Base-by-base conservation (phyloP, 1,140 invertebrate species). In the Drosophila nannoptera region DNA sequence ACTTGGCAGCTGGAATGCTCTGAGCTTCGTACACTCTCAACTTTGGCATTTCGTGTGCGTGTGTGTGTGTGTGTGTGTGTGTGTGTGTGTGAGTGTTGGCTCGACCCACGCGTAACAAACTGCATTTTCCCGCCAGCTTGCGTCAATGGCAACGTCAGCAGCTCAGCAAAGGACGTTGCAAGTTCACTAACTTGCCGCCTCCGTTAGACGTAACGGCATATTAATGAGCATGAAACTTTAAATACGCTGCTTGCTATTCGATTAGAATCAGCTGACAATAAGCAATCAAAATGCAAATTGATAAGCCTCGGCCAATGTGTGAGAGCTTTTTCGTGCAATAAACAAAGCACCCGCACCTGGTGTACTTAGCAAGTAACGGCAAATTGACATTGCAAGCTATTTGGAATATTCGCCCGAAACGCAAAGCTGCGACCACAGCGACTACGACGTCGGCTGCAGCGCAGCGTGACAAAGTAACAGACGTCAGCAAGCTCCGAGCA, bases 41-140 rank as follows among this genome's bases (percentile, higher is more conserved):
- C 81, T 84, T 74, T 84, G 81, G 65, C 77, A 86, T 84, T 84
- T 78, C 4, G 22, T 11, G 7, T 8, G 16, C 11, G 45, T 66
- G 50, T 33, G 32, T 16, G 22, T 54, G 36, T 29, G 32, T 38
- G 43, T 46, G 16, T 32, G 12, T 36, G 16, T 38, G 14, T 11
- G 29, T 33, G 16, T 35, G 45, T 31, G 36, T 33, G 8, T 35
- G 8, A n/a, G 14, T 42, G 16, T n/a, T 7, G 46, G 9, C 7
- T 35, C n/a, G 36, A 5, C 29, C 5, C 42, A 63, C 5, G 35
- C 7, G 4, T 8, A 46, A 29, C 8, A n/a, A n/a, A 48, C 38
- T 52, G 60, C 53, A 62, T 5, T 36, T 16, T 11, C 16, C 46
- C 31, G 9, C 32, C 14, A 32, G 22, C 48, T 67, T 67, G 49